These are phyloP conservation scores for Boulengeromyrus knoepffleri DNA, from an alignment of 2,113 vertebrate species.

Conservation along the genomic window DNA sequence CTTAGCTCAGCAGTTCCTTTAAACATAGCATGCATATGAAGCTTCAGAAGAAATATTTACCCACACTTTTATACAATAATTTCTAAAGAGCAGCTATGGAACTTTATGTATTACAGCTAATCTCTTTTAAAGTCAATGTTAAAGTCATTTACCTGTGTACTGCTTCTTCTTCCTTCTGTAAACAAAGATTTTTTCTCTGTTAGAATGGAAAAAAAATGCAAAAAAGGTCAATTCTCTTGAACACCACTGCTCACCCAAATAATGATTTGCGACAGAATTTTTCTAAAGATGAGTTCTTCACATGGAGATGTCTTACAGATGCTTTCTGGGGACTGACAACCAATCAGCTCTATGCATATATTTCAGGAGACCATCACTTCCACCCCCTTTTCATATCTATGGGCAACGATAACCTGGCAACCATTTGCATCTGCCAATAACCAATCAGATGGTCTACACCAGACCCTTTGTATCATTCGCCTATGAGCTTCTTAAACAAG, in stretches of 20 bases:
- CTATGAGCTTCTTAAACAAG: constrained; percentile 20
- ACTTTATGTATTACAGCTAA: not conserved
- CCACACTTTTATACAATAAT: not conserved
- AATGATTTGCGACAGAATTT: constrained; percentile 25
- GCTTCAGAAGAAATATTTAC: not conserved
- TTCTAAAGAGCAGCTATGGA: not conserved
- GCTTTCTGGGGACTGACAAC: constrained; percentile 39
- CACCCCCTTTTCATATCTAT: constrained; percentile 52
- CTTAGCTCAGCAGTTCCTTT: not conserved
- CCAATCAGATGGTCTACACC: constrained; percentile 44
- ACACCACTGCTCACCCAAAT: constrained; percentile 62
- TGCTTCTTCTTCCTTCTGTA: constrained; percentile 33
- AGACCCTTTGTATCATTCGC: constrained; percentile 33
- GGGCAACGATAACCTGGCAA: constrained; percentile 81
- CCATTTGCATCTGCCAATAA: constrained; percentile 56
- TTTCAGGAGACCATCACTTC: constrained; percentile 48
- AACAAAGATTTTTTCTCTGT: constrained; percentile 46
- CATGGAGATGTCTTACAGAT: constrained; percentile 26
- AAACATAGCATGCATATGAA: not conserved
- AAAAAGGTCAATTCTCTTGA: constrained; percentile 48
- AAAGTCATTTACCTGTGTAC: constrained; percentile 44
- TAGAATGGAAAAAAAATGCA: constrained; percentile 43
- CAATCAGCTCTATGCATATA: constrained; percentile 17
- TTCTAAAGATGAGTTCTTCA: constrained; percentile 25
- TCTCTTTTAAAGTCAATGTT: not conserved